Evolutionary conservation across 2,888 invertebrate genomes (phyloP), one percentile per base, ranked within the genome.

Genomic region (Bedellia somnulentella): DNA sequence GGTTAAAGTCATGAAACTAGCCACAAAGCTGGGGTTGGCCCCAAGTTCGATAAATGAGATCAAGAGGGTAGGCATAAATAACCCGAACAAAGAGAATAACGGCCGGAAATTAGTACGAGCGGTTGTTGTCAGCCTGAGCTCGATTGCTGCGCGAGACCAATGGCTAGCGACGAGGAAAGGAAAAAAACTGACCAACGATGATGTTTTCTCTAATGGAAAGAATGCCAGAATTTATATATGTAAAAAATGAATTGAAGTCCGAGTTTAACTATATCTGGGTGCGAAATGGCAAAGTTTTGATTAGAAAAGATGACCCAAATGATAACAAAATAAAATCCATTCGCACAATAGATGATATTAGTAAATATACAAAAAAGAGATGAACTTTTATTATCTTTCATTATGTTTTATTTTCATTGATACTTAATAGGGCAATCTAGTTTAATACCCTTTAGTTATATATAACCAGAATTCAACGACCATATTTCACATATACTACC

Each of bases 31-130:
- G 8, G 35, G 25, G 22, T 34, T 15, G 18, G 33, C 27, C 12
- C 31, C 33, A 2, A 22, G 27, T 6, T 33, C 36, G 4, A 32
- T 39, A 6, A 34, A 34, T 9, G 32, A 32, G 5, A 36, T 33
- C 13, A 9, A 11, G 33, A 33, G 37, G 36, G 39, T 37, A 31
- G 39, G 39, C 1, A 30, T 11, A 29, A 23, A 37, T 27, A 36
- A 31, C 13, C 9, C 15, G 6, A 17, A 33, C 28, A 4, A 27
- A 12, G 30, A 21, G n/a, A 11, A 27, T 15, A 12, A 28, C 12
- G 12, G 21, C 3, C 29, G n/a, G n/a, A n/a, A n/a, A n/a, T n/a
- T n/a, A n/a, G n/a, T 22, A 4, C 14, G 27, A 11, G 25, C 35
- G 16, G 22, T 32, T 12, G 14, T 35, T 16, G 29, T 35, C n/a